Percentiles rank a stretch among this genome's conserved stretches.
phyloP scores from a whole-genome alignment of 2,888 invertebrate genomes.

The Bellardia bayeri region DNA sequence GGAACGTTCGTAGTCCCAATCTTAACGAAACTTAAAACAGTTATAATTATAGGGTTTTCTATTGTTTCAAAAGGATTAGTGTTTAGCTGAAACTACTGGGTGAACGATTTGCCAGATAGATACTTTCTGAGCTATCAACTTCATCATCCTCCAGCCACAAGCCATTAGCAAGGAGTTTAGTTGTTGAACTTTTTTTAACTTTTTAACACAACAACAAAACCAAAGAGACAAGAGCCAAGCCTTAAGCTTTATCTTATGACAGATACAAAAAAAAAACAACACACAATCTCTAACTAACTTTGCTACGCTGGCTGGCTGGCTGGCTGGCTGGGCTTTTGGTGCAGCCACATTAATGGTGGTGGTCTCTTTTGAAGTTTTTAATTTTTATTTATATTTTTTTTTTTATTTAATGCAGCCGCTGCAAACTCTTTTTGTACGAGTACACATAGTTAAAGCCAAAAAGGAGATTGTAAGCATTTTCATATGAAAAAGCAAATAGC shows the following conservation, averaged over 20 bases:
- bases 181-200: slow-evolving; percentile 3
- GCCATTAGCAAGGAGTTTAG: slow-evolving; percentile 43
- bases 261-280: slow-evolving; percentile 62
- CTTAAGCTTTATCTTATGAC: slow-evolving; percentile 66
- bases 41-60: neutral
- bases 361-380: slow-evolving; percentile 73
- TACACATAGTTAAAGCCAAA: slow-evolving; percentile 64
- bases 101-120: neutral
- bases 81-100: neutral
- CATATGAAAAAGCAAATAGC: slow-evolving; percentile 55
- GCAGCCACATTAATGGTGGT: slow-evolving; percentile 65
- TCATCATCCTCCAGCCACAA: slow-evolving; percentile 26
- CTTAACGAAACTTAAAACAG: no score
- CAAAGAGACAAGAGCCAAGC: slow-evolving; percentile 63
- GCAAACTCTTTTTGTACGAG: slow-evolving; percentile 33
- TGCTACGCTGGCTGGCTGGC: slow-evolving; percentile 2
- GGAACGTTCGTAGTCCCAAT: no score
- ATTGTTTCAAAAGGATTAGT: neutral
- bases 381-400: slow-evolving; percentile 24
- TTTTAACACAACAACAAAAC: slow-evolving; percentile 20
- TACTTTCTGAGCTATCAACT: slow-evolving; percentile 25
- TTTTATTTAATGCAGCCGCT: slow-evolving; percentile 49
- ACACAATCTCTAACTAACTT: slow-evolving; percentile 32
- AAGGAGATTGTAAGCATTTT: slow-evolving; percentile 70
- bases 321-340: slow-evolving; percentile 40